Conservation (phyloP, 2,888 invertebrate genomes). For the Lasioglossum vierecki region DNA sequence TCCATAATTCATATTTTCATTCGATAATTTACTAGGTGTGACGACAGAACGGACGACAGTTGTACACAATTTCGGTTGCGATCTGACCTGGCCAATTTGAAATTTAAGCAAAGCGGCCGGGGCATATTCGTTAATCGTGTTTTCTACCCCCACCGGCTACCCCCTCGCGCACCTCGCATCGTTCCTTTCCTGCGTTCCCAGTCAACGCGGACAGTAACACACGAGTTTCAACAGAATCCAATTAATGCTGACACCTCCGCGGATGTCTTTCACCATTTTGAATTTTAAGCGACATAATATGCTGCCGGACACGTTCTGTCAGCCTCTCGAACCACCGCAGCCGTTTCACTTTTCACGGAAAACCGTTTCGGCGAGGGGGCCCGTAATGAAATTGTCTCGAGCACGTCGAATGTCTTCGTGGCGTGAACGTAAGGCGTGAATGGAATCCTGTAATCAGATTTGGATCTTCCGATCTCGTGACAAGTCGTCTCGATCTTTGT, state of each 20-base stretch:
- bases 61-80: constrained; percentile 53
- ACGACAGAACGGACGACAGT: constrained; percentile 47
- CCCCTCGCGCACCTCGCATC: constrained; percentile 33
- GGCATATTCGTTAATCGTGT: constrained; percentile 69
- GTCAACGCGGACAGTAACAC: constrained; percentile 64
- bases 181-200: constrained; percentile 63
- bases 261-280: constrained; percentile 74
- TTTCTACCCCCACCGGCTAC: constrained; percentile 56
- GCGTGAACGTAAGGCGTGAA: background rate
- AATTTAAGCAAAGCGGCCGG: constrained; percentile 59
- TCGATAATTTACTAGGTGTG: constrained; percentile 53
- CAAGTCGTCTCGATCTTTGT: background rate
- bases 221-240: constrained; percentile 72
- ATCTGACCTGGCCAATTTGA: constrained; percentile 59
- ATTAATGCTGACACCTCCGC: constrained; percentile 74
- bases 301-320: constrained; percentile 68
- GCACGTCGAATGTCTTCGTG: constrained; percentile 40
- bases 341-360: constrained; percentile 42
- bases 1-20: constrained; percentile 57
- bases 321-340: constrained; percentile 63
- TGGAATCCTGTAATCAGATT: background rate
- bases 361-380: constrained; percentile 27
- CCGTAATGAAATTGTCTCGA: constrained; percentile 49
- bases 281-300: constrained; percentile 74
- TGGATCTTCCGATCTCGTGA: background rate